Evolutionary conservation across 2,797 vertebrate genomes (phyloP), one percentile per base, ranked within the genome.

Genomic region (Zonotrichia albicollis): DNA sequence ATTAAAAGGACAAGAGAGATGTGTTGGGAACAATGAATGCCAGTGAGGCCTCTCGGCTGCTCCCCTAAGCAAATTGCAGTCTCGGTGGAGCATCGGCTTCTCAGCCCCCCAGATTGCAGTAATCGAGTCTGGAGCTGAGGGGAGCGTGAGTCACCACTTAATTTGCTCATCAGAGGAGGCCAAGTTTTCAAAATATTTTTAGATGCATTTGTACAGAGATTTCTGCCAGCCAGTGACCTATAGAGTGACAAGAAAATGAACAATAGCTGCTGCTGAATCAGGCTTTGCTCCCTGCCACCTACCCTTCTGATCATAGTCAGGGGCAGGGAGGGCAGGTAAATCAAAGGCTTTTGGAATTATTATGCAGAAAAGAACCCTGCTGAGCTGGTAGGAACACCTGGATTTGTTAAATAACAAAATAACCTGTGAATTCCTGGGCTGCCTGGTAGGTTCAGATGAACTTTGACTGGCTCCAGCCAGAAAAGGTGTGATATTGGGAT

Each of bases 101-200:
- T 77, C 62, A 94, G 91, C 79, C 85, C 85, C 68, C 93, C 94
- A 86, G 27, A 74, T 40, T 87, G 87, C 93, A 87, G 73, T 93
- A 58, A 61, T 95, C 76, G 43, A 85, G 88, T 80, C 94, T 83
- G 74, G 75, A 93, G 62, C 71, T 94, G 95, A 84, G 75, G 66
- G 64, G 79, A 94, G 73, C 90, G 53, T 36, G 84, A 93, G 71
- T 94, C 86, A 93, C 87, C 67, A 85, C 66, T 90, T 78, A 64
- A 80, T 94, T 76, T 92, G 81, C 83, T 94, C 92, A 94, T 89
- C 91, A 91, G n/a, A 8, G 1, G 60, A 87, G 77, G 53, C 84
- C 89, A 89, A 90, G 83, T 86, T 92, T 84, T 93, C 83, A 89
- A 89, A 96, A 84, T 66, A 89, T 87, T 87, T 96, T 94, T 79